Evolutionary conservation across 2,888 invertebrate species (phyloP).

Genomic region (Drosophila quinaria): DNA sequence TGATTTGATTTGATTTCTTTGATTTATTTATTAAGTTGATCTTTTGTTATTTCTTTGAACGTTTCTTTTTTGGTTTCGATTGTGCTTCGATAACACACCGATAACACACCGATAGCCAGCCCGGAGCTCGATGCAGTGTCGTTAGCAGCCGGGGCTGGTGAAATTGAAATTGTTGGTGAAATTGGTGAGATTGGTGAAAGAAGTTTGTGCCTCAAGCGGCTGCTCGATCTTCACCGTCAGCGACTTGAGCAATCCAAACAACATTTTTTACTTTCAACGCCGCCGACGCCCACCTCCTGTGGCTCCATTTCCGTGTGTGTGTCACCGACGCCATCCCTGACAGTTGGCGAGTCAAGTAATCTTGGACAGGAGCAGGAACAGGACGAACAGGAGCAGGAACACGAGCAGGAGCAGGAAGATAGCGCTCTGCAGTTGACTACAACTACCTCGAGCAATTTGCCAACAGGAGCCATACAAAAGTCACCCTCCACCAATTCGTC

Average conservation of each 20-base stretch:
- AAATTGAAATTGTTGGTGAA: conserved; percentile 19
- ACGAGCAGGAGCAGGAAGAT: conserved; percentile 62
- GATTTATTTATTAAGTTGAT: conserved; percentile 52
- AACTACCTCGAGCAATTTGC: conserved; percentile 50
- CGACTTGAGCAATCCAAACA: conserved; percentile 84
- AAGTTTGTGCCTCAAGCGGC: conserved; percentile 77
- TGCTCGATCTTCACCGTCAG: conserved; percentile 82
- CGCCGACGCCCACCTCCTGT: conserved; percentile 80
- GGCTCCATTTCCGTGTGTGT: conserved; percentile 74
- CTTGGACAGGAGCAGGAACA: conserved; percentile 1
- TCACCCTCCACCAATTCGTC: conserved; percentile 81
- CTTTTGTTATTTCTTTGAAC: conserved; percentile 51
- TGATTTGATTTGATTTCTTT: conserved; percentile 28
- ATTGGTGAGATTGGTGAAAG: conserved; percentile 25
- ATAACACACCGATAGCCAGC: conserved; percentile 70
- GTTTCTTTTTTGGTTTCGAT: conserved; percentile 67
- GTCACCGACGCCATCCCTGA: conserved; percentile 67
- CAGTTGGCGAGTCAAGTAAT: conserved; percentile 69
- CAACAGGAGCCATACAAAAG: conserved; percentile 51
- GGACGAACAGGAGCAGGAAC: conserved; percentile 27
- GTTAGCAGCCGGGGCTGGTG: conserved; percentile 46
- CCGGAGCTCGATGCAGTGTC: conserved; percentile 60
- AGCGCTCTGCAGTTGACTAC: conserved; percentile 72
- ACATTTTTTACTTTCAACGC: conserved; percentile 84
- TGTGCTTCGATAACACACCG: conserved; percentile 20